Evolutionary conservation across 2,888 invertebrate genomes (phyloP).

Genomic region (Dryobota labecula): DNA sequence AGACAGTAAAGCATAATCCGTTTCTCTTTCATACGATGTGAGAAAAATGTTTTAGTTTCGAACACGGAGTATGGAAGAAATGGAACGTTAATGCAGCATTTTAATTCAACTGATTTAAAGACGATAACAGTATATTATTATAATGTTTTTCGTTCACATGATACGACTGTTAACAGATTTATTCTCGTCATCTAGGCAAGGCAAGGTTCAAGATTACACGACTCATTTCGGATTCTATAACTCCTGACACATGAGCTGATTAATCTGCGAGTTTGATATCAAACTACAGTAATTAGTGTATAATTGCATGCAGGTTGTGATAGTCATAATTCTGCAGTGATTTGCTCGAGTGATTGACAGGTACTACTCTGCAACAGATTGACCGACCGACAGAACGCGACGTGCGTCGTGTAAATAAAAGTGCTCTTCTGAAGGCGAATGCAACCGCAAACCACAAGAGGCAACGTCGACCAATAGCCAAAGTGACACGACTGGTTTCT

Average conservation of each 20-base stretch:
- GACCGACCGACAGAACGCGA: background rate
- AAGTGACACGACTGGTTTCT: background rate
- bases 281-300: background rate
- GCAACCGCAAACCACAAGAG: background rate
- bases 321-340: background rate
- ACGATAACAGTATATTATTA: background rate
- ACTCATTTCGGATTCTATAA: background rate
- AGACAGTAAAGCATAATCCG: slow-evolving; percentile 44
- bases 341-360: background rate
- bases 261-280: background rate
- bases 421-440: no score
- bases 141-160: background rate
- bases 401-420: background rate
- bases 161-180: background rate
- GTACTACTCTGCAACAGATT: background rate
- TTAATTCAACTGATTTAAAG: no score
- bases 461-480: background rate
- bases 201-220: background rate
- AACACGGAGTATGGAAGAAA: slow-evolving; percentile 18
- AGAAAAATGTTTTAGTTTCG: slow-evolving; percentile 40
- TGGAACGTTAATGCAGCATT: slow-evolving; percentile 4
- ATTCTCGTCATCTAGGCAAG: background rate
- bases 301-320: background rate
- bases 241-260: background rate
- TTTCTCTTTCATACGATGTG: slow-evolving; percentile 43